A percentile compares a stretch with the other conserved stretches of the same genome.
Evolutionary conservation across 2,797 vertebrate species (phyloP).

Genomic region (Helostoma temminkii): DNA sequence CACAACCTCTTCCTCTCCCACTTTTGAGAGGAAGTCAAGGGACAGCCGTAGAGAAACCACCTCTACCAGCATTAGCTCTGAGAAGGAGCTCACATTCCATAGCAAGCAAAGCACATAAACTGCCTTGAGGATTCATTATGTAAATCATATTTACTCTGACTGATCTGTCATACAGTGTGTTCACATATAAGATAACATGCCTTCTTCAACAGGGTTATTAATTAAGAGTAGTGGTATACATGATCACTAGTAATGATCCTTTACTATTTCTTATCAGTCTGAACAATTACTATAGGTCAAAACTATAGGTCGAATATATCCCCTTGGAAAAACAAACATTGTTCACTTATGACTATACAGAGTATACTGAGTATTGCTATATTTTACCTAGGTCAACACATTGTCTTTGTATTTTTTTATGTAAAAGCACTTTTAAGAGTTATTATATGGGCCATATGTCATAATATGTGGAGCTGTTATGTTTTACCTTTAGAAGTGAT

Average conservation of each 20-base stretch:
- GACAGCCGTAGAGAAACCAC: conserved; percentile 86
- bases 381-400: too few relatives aligned
- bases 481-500: conserved; percentile 32
- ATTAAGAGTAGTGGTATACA: conserved; percentile 11
- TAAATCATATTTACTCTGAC: conserved; percentile 6
- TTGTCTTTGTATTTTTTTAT: too few relatives aligned
- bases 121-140: conserved; percentile 15
- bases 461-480: conserved; percentile 15
- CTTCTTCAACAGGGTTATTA: conserved; percentile 44
- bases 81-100: conserved; percentile 82
- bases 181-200: conserved; percentile 26
- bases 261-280: conserved; percentile 23
- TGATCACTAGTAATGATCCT: conserved; percentile 11
- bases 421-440: neutral
- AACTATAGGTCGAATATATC: neutral
- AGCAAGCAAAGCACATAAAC: conserved; percentile 66
- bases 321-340: conserved; percentile 5
- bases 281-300: neutral
- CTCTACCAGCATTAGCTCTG: conserved; percentile 85
- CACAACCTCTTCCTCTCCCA: conserved; percentile 86
- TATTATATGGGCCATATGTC: conserved; percentile 10
- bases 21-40: conserved; percentile 82
- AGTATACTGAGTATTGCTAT: too few relatives aligned
- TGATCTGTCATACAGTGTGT: conserved; percentile 17
- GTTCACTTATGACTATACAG: conserved; percentile 32